Percentiles rank a stretch among this genome's conserved stretches.
phyloP scores from a whole-genome alignment of 2,113 vertebrate species.

The Chelonoidis abingdonii region DNA sequence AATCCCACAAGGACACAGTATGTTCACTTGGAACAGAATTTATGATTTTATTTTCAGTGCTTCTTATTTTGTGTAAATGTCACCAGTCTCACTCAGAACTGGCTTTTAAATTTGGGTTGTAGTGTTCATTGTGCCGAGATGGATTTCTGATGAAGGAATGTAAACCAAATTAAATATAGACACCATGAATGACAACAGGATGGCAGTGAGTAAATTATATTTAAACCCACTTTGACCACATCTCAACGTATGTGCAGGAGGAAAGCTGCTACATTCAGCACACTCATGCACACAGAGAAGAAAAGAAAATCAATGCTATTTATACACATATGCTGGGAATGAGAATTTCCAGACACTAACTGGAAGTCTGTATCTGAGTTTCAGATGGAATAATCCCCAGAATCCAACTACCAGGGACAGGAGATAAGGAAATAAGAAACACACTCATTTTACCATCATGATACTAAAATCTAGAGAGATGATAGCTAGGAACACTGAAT shows the following conservation, averaged over 20 bases:
- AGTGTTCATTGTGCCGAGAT: conserved; percentile 58
- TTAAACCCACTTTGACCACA: conserved; percentile 69
- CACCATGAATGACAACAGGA: conserved; percentile 68
- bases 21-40: background rate
- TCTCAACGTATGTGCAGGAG: conserved; percentile 41
- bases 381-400: background rate
- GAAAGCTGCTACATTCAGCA: conserved; percentile 30
- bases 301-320: background rate
- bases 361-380: background rate
- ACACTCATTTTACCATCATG: background rate
- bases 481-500: background rate
- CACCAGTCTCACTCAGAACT: conserved; percentile 36
- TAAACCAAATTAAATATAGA: conserved; percentile 74
- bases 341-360: background rate
- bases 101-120: conserved; percentile 51
- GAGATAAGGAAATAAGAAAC: background rate
- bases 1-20: background rate
- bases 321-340: background rate
- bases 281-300: background rate
- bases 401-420: background rate
- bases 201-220: conserved; percentile 52
- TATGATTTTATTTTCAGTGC: conserved; percentile 29
- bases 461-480: background rate
- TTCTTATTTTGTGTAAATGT: conserved; percentile 30
- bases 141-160: conserved; percentile 59